These are phyloP conservation scores for Cecropterus lyciades DNA, from an alignment of 1,140 invertebrate species.

Conservation along the genomic window DNA sequence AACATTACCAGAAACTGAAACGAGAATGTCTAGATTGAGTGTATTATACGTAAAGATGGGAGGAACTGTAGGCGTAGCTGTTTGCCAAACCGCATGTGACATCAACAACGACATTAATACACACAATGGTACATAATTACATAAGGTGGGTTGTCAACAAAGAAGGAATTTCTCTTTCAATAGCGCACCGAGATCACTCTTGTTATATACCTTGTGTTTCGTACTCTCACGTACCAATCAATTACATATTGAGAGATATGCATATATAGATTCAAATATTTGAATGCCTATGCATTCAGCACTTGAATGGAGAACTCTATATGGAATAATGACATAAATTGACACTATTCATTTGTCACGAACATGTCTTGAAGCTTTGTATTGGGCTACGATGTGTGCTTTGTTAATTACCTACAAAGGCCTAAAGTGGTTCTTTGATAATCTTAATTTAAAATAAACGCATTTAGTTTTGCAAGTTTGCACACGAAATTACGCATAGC, in stretches of 20 bases:
- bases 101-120: slow-evolving; percentile 48
- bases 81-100: slow-evolving; percentile 43
- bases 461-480: background rate
- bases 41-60: background rate
- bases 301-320: background rate
- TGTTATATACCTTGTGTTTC: slow-evolving; percentile 42
- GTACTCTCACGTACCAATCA: slow-evolving; percentile 43
- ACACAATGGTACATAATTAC: slow-evolving; percentile 61
- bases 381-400: background rate
- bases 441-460: background rate
- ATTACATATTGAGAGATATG: slow-evolving; percentile 47
- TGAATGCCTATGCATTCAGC: slow-evolving; percentile 13
- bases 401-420: background rate
- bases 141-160: slow-evolving; percentile 61
- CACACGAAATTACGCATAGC: too few relatives aligned
- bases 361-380: background rate
- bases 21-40: background rate
- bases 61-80: slow-evolving; percentile 20
- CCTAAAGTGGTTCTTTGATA: background rate
- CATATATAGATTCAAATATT: slow-evolving; percentile 38
- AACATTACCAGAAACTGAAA: background rate
- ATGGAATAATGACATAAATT: slow-evolving; percentile 13
- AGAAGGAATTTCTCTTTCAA: slow-evolving; percentile 63
- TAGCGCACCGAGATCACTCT: slow-evolving; percentile 52
- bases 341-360: slow-evolving; percentile 21